phyloP scores from a whole-genome alignment of 2,888 invertebrate genomes.

The Melieria picta region DNA sequence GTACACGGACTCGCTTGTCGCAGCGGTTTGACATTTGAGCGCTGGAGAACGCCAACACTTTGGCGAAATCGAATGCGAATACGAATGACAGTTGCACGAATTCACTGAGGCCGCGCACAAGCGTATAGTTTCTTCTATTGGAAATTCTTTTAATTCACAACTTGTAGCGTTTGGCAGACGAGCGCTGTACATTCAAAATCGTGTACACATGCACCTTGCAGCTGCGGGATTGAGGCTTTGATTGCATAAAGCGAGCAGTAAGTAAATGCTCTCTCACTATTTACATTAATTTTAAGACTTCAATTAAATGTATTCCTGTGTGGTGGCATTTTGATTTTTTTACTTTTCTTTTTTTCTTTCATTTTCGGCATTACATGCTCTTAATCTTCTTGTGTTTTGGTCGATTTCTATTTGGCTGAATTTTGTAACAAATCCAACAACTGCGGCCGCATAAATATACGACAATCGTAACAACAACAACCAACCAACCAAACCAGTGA shows the following conservation, averaged over 20 bases:
- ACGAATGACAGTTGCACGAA: neutral
- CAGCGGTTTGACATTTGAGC: constrained; percentile 19
- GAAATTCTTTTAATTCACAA: too few species aligned
- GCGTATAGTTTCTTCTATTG: too few species aligned
- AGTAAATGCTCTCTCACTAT: too few species aligned
- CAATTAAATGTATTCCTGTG: neutral
- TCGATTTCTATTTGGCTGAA: neutral
- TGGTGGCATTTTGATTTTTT: neutral
- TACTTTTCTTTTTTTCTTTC: neutral
- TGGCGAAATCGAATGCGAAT: too few species aligned
- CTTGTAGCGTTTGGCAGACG: too few species aligned
- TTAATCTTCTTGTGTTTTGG: neutral
- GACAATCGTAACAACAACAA: constrained; percentile 9
- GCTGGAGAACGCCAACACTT: neutral
- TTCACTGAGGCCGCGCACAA: neutral
- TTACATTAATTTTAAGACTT: too few species aligned
- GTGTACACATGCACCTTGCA: too few species aligned
- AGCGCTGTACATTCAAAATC: too few species aligned
- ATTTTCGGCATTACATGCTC: neutral
- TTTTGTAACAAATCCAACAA: too few species aligned
- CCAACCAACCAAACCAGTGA: constrained; percentile 35
- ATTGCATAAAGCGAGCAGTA: too few species aligned
- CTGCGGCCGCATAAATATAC: neutral
- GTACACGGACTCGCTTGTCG: too few species aligned
- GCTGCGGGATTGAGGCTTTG: too few species aligned